These are phyloP conservation scores for Onychostruthus taczanowskii DNA, from an alignment of 2,113 vertebrate species.

Conservation along the genomic window DNA sequence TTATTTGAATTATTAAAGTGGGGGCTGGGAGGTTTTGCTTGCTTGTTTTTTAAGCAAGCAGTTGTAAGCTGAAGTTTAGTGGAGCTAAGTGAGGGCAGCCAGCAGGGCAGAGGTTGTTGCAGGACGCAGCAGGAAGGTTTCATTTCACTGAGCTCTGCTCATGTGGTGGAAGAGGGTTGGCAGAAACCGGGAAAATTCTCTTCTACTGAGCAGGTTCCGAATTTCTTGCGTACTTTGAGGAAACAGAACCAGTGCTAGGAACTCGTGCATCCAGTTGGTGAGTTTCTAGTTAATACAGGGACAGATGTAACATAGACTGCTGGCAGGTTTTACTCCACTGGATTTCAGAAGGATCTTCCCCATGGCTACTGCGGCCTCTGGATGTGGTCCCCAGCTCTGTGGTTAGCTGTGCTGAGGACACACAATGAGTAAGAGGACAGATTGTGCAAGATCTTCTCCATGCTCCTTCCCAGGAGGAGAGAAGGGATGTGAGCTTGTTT, in stretches of 20 bases:
- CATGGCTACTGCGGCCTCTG: not conserved
- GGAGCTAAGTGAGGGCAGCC: slow-evolving; percentile 9
- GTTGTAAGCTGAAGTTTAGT: not conserved
- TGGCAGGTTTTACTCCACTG: not conserved
- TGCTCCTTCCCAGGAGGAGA: not conserved
- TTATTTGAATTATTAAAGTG: slow-evolving; percentile 8
- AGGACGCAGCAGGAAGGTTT: not conserved
- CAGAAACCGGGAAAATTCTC: not conserved
- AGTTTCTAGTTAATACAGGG: not conserved
- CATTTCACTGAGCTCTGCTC: not conserved
- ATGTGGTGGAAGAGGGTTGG: not conserved
- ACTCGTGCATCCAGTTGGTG: not conserved
- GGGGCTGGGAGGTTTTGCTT: not conserved
- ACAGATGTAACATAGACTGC: not conserved
- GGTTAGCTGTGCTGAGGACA: not conserved
- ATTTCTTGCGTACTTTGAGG: not conserved
- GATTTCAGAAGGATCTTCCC: not conserved
- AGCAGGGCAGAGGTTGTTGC: not conserved
- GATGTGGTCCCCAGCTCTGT: slow-evolving; percentile 7
- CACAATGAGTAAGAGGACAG: slow-evolving; percentile 19
- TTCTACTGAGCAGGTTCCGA: not conserved
- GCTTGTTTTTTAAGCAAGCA: not conserved
- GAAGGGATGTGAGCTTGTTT: slow-evolving; percentile 43
- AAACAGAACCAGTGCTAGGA: not conserved
- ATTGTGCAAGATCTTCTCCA: slow-evolving; percentile 35